Percentiles rank a stretch among this genome's conserved stretches.
Evolutionary conservation across 2,888 invertebrate species (phyloP).

Genomic region (Falcaria lacertinaria): DNA sequence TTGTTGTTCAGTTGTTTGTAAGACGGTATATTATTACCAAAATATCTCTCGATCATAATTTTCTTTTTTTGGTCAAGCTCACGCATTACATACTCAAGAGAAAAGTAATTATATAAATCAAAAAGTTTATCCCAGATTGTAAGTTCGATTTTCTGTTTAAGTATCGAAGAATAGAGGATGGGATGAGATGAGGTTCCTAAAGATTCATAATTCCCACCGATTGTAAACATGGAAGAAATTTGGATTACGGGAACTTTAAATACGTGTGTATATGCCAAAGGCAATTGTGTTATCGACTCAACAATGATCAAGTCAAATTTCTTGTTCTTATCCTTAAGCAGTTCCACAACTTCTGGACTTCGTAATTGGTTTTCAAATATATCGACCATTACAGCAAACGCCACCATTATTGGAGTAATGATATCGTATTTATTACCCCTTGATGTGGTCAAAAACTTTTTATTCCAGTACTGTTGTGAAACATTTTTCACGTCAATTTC

Average conservation of each 20-base stretch:
- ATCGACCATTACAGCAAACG: conserved; percentile 1
- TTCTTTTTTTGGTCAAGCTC: conserved; percentile 9
- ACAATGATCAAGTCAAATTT: conserved; percentile 33
- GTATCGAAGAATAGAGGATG: conserved; percentile 22
- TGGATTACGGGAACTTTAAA: conserved; percentile 32
- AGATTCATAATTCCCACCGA: conserved; percentile 14
- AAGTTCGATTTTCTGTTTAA: conserved; percentile 23
- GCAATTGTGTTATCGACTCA: conserved; percentile 23
- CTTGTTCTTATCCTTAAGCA: conserved; percentile 21
- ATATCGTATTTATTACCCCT: conserved; percentile 13
- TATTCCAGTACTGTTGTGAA: conserved; percentile 29
- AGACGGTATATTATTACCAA: conserved; percentile 11
- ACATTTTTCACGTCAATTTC: conserved; percentile 55
- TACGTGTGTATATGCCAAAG: conserved; percentile 21
- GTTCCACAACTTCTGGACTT: conserved; percentile 17
- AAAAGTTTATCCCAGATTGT: conserved; percentile 21
- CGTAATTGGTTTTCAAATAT: conserved; percentile 14
- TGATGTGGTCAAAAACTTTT: conserved; percentile 6
- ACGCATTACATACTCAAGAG: conserved; percentile 3
- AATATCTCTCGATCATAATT: conserved; percentile 16
- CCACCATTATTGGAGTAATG: conserved; percentile 1
- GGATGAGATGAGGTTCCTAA: conserved; percentile 35
- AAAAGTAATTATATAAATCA: neutral
- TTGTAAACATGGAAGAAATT: conserved; percentile 34
- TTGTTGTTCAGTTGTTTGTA: neutral